phyloP scores from a whole-genome alignment of 1,140 invertebrate genomes.

The Bathynomus jamesi region DNA sequence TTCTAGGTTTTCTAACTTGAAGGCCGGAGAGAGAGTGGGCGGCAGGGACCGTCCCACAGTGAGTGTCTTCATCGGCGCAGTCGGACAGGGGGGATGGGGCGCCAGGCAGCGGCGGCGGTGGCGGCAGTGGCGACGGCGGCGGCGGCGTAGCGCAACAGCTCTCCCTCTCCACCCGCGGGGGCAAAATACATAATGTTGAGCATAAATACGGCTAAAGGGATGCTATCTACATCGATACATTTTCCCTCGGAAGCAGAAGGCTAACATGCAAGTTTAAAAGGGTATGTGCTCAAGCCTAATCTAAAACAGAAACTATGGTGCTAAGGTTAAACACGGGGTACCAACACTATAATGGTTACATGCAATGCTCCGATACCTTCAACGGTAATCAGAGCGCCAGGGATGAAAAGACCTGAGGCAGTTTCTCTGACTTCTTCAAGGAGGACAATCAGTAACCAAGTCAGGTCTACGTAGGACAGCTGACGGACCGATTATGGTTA shows the following conservation, averaged over 20 bases:
- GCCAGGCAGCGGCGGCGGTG: neutral
- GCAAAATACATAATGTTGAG: conserved; percentile 19
- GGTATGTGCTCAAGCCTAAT: conserved; percentile 33
- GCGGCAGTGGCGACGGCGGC: neutral
- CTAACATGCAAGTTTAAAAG: conserved; percentile 34
- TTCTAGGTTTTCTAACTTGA: neutral
- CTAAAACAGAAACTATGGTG: conserved; percentile 30
- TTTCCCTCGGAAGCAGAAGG: conserved; percentile 27
- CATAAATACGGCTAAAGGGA: conserved; percentile 31
- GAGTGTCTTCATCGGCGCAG: conserved; percentile 7
- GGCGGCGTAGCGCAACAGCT: neutral
- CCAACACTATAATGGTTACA: conserved; percentile 34
- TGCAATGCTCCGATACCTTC: conserved; percentile 27
- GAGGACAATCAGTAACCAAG: conserved; percentile 1
- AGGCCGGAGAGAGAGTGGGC: conserved; percentile 1
- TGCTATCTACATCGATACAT: conserved; percentile 35
- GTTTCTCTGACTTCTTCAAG: neutral
- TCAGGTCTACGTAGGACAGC: conserved; percentile 7
- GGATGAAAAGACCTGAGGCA: neutral
- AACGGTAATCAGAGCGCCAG: conserved; percentile 11
- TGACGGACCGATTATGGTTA: neutral
- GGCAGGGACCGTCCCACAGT: conserved; percentile 9
- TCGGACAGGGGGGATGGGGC: conserved; percentile 19
- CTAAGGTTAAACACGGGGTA: conserved; percentile 29
- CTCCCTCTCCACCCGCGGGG: conserved; percentile 13